A percentile compares a stretch with the other conserved stretches of the same genome.
These are phyloP conservation scores for Miniopterus natalensis DNA, from an alignment of 2,113 vertebrate genomes.

Conservation along the genomic window DNA sequence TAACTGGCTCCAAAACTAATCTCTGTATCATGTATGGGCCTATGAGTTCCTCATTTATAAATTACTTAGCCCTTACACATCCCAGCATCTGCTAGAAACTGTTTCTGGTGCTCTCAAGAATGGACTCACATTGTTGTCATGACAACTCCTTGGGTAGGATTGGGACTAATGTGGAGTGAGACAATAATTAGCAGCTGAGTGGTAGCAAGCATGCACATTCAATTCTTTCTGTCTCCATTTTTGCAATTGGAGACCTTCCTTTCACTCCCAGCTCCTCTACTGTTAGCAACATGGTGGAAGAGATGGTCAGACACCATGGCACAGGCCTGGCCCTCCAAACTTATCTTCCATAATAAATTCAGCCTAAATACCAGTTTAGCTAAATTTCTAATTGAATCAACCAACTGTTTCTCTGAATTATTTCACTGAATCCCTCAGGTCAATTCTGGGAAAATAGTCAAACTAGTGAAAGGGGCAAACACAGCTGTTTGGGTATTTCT, in stretches of 20 bases:
- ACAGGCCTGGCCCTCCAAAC: neutral
- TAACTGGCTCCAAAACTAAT: neutral
- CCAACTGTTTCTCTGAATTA: constrained; percentile 26
- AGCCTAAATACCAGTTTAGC: neutral
- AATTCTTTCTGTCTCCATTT: neutral
- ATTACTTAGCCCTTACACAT: neutral
- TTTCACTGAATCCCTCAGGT: constrained; percentile 24
- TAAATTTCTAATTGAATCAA: constrained; percentile 50
- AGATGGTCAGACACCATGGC: neutral
- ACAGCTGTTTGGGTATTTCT: constrained; percentile 68
- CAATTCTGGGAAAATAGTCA: constrained; percentile 51
- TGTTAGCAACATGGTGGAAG: neutral
- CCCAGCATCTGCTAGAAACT: neutral
- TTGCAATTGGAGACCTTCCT: neutral
- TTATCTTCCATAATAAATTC: neutral
- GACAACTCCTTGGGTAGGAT: neutral
- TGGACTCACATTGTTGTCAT: neutral
- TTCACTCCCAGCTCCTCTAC: neutral
- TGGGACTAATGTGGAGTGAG: neutral
- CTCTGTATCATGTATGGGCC: neutral
- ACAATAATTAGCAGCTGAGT: neutral
- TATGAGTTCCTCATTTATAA: neutral
- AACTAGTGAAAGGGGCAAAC: neutral
- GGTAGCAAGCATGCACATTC: neutral
- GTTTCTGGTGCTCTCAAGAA: neutral